phyloP scores from a whole-genome alignment of 2,888 invertebrate genomes.

The Automeris io region DNA sequence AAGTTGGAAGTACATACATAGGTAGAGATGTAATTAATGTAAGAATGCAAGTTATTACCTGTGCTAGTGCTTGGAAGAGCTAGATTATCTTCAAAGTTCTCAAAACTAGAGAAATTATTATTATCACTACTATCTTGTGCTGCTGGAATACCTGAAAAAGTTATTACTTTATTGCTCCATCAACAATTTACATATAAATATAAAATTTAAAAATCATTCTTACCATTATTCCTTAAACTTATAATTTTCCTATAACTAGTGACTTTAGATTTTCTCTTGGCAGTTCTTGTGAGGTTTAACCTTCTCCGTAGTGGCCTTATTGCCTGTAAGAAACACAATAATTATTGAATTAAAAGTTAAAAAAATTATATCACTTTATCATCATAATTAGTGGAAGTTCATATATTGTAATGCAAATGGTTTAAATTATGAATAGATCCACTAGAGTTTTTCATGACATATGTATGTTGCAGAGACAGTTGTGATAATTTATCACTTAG shows the following conservation, averaged over 20 bases:
- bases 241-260: conserved; percentile 56
- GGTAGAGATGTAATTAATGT: too few relatives aligned
- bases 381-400: too few relatives aligned
- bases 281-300: conserved; percentile 53
- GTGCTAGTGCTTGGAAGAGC: conserved; percentile 82
- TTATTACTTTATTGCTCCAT: too few relatives aligned
- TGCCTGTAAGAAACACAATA: conserved; percentile 37
- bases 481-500: too few relatives aligned
- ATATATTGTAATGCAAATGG: too few relatives aligned
- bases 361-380: too few relatives aligned
- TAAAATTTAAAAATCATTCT: conserved; percentile 12
- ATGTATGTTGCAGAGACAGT: too few relatives aligned
- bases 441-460: too few relatives aligned
- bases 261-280: conserved; percentile 63
- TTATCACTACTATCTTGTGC: conserved; percentile 52
- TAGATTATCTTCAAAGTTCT: conserved; percentile 61
- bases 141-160: conserved; percentile 39
- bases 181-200: too few relatives aligned
- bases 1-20: too few relatives aligned
- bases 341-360: background rate
- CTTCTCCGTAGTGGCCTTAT: conserved; percentile 58
- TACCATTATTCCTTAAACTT: conserved; percentile 57
- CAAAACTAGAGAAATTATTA: conserved; percentile 41
- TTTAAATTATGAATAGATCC: too few relatives aligned
- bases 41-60: too few relatives aligned